These are phyloP conservation scores for Meiosimyza platycephala DNA, from an alignment of 2,888 invertebrate species.

Conservation along the genomic window DNA sequence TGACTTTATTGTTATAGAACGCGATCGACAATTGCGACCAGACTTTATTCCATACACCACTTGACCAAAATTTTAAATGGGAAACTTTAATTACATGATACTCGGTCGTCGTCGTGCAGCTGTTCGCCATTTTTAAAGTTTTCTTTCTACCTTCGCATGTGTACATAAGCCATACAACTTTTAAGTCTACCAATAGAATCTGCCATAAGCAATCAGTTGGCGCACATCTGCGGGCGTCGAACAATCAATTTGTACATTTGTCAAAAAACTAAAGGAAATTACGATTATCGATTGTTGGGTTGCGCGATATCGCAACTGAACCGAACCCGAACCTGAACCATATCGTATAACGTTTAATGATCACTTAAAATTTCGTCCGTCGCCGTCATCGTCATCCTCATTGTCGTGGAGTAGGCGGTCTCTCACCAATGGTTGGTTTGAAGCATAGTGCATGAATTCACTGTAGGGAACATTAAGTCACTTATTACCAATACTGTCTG, in stretches of 20 bases:
- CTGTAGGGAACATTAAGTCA: not conserved
- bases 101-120: slow-evolving; percentile 3
- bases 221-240: slow-evolving; percentile 25
- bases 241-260: slow-evolving; percentile 43
- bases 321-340: not conserved
- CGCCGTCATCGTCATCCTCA: not conserved
- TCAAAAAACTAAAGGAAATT: slow-evolving; percentile 29
- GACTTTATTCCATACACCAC: too few species aligned
- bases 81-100: not conserved
- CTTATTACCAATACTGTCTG: too few species aligned
- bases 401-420: slow-evolving; percentile 35
- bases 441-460: not conserved
- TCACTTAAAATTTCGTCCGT: slow-evolving; percentile 1
- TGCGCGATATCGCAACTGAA: slow-evolving; percentile 30
- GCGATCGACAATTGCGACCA: not conserved
- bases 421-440: slow-evolving; percentile 7
- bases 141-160: not conserved
- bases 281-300: slow-evolving; percentile 38
- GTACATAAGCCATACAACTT: not conserved
- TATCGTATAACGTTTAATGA: slow-evolving; percentile 20
- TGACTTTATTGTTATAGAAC: slow-evolving; percentile 9
- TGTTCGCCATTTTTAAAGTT: slow-evolving; percentile 19
- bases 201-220: not conserved
- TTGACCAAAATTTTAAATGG: too few species aligned
- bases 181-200: slow-evolving; percentile 21